Evolutionary conservation across 2,888 invertebrate species (phyloP), one percentile per base, ranked within the genome.

Genomic region (Pantelozetes paolii): DNA sequence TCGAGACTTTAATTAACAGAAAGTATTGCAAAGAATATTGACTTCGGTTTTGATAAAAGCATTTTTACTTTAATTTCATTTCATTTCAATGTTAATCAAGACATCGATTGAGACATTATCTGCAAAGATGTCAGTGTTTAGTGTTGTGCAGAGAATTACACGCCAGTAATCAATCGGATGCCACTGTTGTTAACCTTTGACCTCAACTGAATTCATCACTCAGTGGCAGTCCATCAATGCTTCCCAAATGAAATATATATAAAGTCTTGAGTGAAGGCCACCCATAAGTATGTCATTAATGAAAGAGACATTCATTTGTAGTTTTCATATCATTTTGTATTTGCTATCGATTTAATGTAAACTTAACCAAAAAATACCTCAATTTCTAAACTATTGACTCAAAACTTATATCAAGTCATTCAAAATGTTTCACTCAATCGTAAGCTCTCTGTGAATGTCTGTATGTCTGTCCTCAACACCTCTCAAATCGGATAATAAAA

Each of bases 151-250:
- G 3, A 57, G 57, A 57, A 57, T 57, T 57, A 57, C 57, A 57
- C 23, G 13, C 20, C 26, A 57, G 20, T 26, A 50, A 50, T 50
- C 50, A 50, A 50, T 50, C 20, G 50, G 50, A 50, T 50, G 50
- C n/a, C 50, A 50, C 6, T 15, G 50, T 50, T 50, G 20, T 50
- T 36, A 23, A 57, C 57, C 20, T 57, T 23, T 57, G 26, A n/a
- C 15, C 57, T 23, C 5, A n/a, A 57, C 28, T 23, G 20, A 23
- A 57, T 57, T 57, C 57, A 57, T 57, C 57, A 57, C 57, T 23
- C 57, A 57, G 57, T 57, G 13, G 23, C 57, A 57, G 57, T 57
- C 57, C 57, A 57, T 57, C 57, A 57, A 6, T 57, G 57, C 57
- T 20, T 57, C 2, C n/a, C 57, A 26, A 23, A 23, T 23, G 57